Percentiles rank a stretch among this genome's conserved stretches.
Conservation (phyloP, 2,888 invertebrate genomes). For the Dysmachus trigonus region DNA sequence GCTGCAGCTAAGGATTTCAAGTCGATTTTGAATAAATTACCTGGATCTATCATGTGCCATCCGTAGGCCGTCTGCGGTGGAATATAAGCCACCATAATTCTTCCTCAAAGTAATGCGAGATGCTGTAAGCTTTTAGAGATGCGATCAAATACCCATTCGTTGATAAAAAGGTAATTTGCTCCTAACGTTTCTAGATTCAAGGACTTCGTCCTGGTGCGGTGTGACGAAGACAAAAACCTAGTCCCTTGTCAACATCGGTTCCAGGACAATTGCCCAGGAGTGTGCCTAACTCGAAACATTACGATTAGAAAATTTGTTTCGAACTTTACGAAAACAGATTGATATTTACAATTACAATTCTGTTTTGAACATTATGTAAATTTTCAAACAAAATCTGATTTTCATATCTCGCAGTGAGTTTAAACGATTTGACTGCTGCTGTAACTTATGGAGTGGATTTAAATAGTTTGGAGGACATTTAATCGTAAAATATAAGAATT, state of each 20-base stretch:
- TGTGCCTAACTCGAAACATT: no score
- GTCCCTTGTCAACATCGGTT: neutral
- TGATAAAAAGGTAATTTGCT: neutral
- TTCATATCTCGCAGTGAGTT: no score
- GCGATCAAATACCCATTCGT: conserved; percentile 19
- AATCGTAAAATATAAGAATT: no score
- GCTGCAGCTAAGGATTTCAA: conserved; percentile 41
- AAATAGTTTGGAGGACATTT: no score
- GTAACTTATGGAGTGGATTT: no score
- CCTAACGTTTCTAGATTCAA: neutral
- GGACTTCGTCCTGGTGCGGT: neutral
- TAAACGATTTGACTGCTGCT: no score
- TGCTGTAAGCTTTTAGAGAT: neutral
- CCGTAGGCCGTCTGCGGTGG: neutral
- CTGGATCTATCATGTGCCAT: conserved; percentile 26
- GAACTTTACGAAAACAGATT: no score
- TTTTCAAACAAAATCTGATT: no score
- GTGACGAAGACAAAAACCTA: neutral
- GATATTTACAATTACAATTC: no score
- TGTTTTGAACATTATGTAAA: no score
- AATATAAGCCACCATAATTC: conserved; percentile 6
- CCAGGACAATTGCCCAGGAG: neutral
- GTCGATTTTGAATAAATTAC: conserved; percentile 39
- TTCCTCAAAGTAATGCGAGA: neutral
- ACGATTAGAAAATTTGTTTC: no score